These are phyloP conservation scores for Synergus gifuensis DNA, from an alignment of 2,888 invertebrate species.

Conservation along the genomic window DNA sequence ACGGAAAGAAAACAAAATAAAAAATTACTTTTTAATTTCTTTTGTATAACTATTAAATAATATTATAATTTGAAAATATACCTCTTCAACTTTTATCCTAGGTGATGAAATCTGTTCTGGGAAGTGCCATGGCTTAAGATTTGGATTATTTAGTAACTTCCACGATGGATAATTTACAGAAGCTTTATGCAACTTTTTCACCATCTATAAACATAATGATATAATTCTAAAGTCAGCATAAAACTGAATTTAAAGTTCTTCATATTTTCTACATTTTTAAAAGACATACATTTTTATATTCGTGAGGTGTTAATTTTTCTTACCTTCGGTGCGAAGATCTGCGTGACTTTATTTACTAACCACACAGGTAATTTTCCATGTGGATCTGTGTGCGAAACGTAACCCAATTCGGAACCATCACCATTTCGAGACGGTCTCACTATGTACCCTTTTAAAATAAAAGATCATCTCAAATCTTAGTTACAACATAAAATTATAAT, in stretches of 20 bases:
- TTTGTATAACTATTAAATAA: conserved; percentile 9
- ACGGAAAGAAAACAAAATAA: neutral
- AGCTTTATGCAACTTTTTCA: conserved; percentile 90
- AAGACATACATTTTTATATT: conserved; percentile 21
- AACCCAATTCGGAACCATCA: conserved; percentile 88
- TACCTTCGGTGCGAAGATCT: conserved; percentile 91
- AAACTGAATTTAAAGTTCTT: conserved; percentile 2
- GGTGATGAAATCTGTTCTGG: conserved; percentile 90
- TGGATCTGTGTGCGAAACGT: conserved; percentile 94
- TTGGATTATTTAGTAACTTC: conserved; percentile 87
- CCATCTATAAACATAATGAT: conserved; percentile 79
- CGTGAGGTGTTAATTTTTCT: conserved; percentile 39
- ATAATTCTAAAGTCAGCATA: conserved; percentile 38
- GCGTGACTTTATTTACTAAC: conserved; percentile 93
- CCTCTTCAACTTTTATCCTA: conserved; percentile 85
- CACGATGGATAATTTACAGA: conserved; percentile 89
- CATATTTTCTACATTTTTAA: neutral
- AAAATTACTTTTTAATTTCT: conserved; percentile 14
- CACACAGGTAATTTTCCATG: conserved; percentile 92
- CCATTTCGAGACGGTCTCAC: conserved; percentile 80
- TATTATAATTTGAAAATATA: conserved; percentile 76
- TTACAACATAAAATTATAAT: conserved; percentile 38
- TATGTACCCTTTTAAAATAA: conserved; percentile 80
- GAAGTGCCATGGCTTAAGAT: conserved; percentile 91
- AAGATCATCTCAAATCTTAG: conserved; percentile 39